These are phyloP conservation scores for Ypsolopha scabrella DNA, from an alignment of 2,888 invertebrate species.

Conservation along the genomic window DNA sequence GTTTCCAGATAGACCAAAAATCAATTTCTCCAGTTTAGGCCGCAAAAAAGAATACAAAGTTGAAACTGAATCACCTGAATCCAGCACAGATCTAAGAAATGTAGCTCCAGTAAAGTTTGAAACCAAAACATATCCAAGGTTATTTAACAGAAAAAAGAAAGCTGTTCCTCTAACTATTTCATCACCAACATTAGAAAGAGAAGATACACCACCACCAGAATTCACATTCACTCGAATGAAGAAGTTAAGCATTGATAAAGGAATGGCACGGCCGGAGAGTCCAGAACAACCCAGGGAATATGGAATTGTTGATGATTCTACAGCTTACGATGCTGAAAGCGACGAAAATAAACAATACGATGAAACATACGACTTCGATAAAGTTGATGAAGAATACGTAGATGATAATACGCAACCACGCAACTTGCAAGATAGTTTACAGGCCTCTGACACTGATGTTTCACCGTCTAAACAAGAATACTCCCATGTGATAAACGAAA, in stretches of 20 bases:
- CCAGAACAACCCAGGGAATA: conserved; percentile 56
- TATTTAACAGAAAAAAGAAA: conserved; percentile 69
- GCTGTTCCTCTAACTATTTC: conserved; percentile 57
- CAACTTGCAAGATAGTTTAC: conserved; percentile 28
- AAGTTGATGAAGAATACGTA: conserved; percentile 69
- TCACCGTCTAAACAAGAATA: conserved; percentile 57
- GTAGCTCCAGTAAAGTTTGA: conserved; percentile 76
- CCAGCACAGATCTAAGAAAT: conserved; percentile 43
- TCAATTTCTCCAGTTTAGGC: conserved; percentile 73
- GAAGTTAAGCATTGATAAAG: conserved; percentile 55
- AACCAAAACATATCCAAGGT: conserved; percentile 82
- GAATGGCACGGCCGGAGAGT: conserved; percentile 38
- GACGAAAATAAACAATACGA: conserved; percentile 49
- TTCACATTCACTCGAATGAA: conserved; percentile 76
- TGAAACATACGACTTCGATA: conserved; percentile 65
- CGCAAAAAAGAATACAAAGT: conserved; percentile 58
- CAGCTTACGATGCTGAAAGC: conserved; percentile 28
- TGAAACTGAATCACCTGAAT: conserved; percentile 44
- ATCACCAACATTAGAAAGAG: conserved; percentile 61
- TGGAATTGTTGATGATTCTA: conserved; percentile 46
- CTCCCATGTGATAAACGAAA: conserved; percentile 81
- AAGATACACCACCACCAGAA: conserved; percentile 72
- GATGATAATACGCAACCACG: conserved; percentile 46
- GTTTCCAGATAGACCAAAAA: conserved; percentile 72
- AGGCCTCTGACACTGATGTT: conserved; percentile 35